Conservation (phyloP, 2,888 invertebrate species). For the Cyclophora albipunctata region DNA sequence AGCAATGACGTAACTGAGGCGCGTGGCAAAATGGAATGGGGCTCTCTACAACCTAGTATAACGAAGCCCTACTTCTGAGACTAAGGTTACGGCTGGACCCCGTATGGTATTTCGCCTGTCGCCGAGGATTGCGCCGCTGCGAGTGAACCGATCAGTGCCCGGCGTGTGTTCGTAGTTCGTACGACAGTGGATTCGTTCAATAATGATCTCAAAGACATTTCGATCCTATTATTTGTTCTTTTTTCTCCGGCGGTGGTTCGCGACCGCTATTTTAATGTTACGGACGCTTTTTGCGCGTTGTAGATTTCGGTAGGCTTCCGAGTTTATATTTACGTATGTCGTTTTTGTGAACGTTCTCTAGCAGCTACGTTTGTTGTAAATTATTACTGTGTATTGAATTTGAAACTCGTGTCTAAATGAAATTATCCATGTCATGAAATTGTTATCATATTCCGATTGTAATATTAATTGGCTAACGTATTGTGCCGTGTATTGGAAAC, state of each 20-base stretch:
- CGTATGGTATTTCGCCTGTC: neutral
- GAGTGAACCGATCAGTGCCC: neutral
- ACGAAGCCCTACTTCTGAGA: neutral
- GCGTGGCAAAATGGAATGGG: no score
- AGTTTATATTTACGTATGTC: conserved; percentile 56
- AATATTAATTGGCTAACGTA: conserved; percentile 32
- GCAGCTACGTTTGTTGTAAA: conserved; percentile 62
- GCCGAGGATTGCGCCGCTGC: neutral
- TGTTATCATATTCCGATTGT: conserved; percentile 33
- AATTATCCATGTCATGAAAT: conserved; percentile 45
- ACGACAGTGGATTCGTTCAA: conserved; percentile 51
- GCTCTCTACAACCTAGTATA: neutral
- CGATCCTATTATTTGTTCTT: conserved; percentile 54
- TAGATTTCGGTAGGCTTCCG: conserved; percentile 57
- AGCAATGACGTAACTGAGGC: no score
- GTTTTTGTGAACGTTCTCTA: conserved; percentile 57
- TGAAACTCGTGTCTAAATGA: conserved; percentile 45
- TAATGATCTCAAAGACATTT: conserved; percentile 72
- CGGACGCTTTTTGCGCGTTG: conserved; percentile 71
- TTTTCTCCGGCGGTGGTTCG: conserved; percentile 36
- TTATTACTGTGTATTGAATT: conserved; percentile 55
- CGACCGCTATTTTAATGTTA: conserved; percentile 62
- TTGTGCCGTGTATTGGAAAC: conserved; percentile 22
- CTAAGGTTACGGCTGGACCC: neutral
- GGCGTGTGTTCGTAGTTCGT: conserved; percentile 25